phyloP scores from a whole-genome alignment of 37 sponge, comb jelly and placozoan genomes.

The Cladorhizidae sp. region DNA sequence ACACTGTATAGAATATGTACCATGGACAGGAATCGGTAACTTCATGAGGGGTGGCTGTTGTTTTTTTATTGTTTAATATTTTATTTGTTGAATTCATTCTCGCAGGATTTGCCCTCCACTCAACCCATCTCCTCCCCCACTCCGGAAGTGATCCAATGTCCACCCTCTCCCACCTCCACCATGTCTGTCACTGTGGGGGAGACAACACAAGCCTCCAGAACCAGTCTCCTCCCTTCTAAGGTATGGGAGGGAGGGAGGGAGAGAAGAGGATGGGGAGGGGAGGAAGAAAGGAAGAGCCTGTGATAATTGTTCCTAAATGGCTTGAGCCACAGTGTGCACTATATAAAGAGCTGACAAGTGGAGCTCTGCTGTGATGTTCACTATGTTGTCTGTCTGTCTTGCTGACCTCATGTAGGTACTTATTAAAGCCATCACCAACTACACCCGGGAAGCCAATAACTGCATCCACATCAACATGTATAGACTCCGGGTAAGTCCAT shows the following conservation, averaged over 20 bases:
- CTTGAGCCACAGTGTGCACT: too few species aligned
- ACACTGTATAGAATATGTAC: too few species aligned
- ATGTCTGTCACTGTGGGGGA: background rate
- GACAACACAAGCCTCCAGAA: slow-evolving; percentile 4
- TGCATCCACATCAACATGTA: slow-evolving; percentile 43
- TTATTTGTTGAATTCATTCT: background rate
- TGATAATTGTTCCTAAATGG: too few species aligned
- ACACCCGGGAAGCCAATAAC: slow-evolving; percentile 57
- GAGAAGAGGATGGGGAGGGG: background rate
- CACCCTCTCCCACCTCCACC: background rate
- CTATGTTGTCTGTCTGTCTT: too few species aligned
- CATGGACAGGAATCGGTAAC: too few species aligned
- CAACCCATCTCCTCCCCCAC: background rate
- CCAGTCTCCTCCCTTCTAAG: slow-evolving; percentile 20
- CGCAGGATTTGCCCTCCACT: slow-evolving; percentile 3
- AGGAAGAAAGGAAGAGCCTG: too few species aligned
- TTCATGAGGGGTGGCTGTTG: too few species aligned
- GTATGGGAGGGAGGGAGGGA: background rate
- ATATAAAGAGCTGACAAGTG: too few species aligned
- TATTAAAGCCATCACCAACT: slow-evolving; percentile 50
- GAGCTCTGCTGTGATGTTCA: too few species aligned
- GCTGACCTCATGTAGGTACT: slow-evolving; percentile 58
- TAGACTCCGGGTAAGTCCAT: slow-evolving; percentile 70
- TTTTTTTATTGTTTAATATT: background rate
- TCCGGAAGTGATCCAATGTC: background rate